Evolutionary conservation across 2,888 invertebrate species (phyloP), one percentile per base, ranked within the genome.

Genomic region (Phasia obesa): DNA sequence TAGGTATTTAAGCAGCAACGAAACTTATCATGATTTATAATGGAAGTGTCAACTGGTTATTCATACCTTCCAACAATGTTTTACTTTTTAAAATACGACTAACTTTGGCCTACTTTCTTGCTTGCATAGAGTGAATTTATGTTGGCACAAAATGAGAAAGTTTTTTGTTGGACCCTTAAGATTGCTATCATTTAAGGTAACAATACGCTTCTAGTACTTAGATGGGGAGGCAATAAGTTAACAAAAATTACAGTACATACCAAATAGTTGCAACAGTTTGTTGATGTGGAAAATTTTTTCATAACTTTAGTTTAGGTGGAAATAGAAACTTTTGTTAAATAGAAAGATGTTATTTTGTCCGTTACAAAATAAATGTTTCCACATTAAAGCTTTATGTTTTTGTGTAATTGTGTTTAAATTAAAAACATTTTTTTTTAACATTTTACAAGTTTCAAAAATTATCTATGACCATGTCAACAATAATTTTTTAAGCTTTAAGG

Each of bases 11-110:
- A 59, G 17, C 31, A 59, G 17, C 31, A 42, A 27, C 11, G 53
- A 57, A 64, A 51, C 57, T 81, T 59, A 60, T 27, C 38, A 71
- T 67, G 62, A 81, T 77, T 81, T 77, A 77, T 77, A 67, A 81
- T 57, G 42, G 42, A 49, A 69, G 60, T 73, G 67, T 62, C 67
- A 77, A 65, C 69, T 64, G 62, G 53, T 74, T 67, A 73, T 67
- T 53, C 57, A 60, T 60, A n/a, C 35, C 67, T 67, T 53, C 59
- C 44, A 53, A 38, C 11, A 23, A 31, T 27, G 64, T 31, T n/a
- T 27, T 23, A 11, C 23, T 23, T 64, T 64, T 64, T 25, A 38
- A 17, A 49, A n/a, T n/a, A n/a, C n/a, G n/a, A n/a, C n/a, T 4
- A 73, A 42, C 42, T 62, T 57, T 81, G 71, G 65, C 81, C 71